Evolutionary conservation across 2,888 invertebrate genomes (phyloP).

Genomic region (Criorhina ranunculi): DNA sequence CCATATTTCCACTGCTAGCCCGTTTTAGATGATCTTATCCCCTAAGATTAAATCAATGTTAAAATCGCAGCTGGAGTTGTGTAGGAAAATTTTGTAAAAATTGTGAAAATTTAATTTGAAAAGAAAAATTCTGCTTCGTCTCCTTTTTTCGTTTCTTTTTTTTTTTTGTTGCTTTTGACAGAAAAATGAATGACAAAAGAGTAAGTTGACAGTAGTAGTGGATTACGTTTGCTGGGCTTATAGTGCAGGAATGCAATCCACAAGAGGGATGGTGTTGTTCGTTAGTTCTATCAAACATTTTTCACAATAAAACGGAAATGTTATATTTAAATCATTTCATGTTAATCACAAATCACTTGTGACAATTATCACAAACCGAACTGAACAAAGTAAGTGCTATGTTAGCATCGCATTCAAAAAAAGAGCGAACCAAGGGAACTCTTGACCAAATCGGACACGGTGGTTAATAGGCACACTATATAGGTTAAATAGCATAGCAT

Average conservation of each 20-base stretch:
- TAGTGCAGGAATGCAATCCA: slow-evolving; percentile 3
- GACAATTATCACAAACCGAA: too few relatives aligned
- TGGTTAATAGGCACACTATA: too few relatives aligned
- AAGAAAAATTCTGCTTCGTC: slow-evolving; percentile 70
- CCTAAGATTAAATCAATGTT: neutral
- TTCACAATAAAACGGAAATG: too few relatives aligned
- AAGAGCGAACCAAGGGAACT: too few relatives aligned
- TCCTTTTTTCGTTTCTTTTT: slow-evolving; percentile 60
- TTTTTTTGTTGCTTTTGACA: slow-evolving; percentile 59
- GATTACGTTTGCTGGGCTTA: slow-evolving; percentile 11
- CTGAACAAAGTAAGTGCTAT: too few relatives aligned
- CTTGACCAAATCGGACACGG: too few relatives aligned
- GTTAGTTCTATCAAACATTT: neutral
- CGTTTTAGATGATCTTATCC: slow-evolving; percentile 4
- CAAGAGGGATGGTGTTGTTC: neutral
- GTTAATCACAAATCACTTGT: too few relatives aligned
- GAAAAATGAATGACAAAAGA: slow-evolving; percentile 57
- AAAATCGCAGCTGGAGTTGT: slow-evolving; percentile 2
- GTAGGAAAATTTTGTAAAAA: slow-evolving; percentile 63
- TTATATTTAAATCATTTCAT: too few relatives aligned
- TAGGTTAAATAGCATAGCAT: too few relatives aligned
- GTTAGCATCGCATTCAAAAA: too few relatives aligned
- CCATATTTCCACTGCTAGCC: slow-evolving; percentile 79
- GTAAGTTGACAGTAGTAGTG: slow-evolving; percentile 38
- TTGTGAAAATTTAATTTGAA: slow-evolving; percentile 71